Evolutionary conservation across 2,797 vertebrate genomes (phyloP), one percentile per base, ranked within the genome.

Genomic region (Ibycter americanus): DNA sequence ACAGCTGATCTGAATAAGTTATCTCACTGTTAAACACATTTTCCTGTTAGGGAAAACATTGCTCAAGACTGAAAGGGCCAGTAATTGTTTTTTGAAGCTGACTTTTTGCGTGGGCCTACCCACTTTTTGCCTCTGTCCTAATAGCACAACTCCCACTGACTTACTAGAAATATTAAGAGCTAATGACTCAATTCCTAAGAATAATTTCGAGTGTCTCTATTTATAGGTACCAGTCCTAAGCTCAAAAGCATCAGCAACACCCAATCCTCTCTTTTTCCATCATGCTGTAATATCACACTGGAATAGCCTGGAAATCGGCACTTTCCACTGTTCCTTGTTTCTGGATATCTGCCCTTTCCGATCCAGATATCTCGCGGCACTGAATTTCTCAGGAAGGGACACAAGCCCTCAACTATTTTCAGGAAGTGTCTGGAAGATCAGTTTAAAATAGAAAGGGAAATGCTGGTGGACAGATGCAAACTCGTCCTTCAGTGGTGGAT

Each of bases 151-250:
- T 94, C 91, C 95, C 79, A 95, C 96, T 83, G 72, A 90, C 87
- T 96, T 96, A 95, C 94, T 94, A 95, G 96, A 96, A 96, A 96
- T 96, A 95, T 96, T 94, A 95, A 83, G 65, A 96, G 83, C 91
- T 90, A 93, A 89, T 96, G 96, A 96, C 93, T 97, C 96, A 96
- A 90, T 94, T 96, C 79, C 96, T 96, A 96, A 96, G 92, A 97
- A 96, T 96, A 95, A 88, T 92, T 89, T 68, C 0, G 19, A 7
- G 11, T 85, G 38, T 77, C 70, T 86, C 92, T 96, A 96, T 96
- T 96, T 96, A 94, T 96, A 96, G 93, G 29, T 29, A 80, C 34
- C 38, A 81, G 32, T 34, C 42, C 62, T 94, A 86, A 95, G 84
- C 79, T 94, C 62, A 86, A 80, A 95, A 89, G 85, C 65, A 81